Conservation (phyloP, 2,888 invertebrate genomes). For the Dasysyrphus albostriatus region DNA sequence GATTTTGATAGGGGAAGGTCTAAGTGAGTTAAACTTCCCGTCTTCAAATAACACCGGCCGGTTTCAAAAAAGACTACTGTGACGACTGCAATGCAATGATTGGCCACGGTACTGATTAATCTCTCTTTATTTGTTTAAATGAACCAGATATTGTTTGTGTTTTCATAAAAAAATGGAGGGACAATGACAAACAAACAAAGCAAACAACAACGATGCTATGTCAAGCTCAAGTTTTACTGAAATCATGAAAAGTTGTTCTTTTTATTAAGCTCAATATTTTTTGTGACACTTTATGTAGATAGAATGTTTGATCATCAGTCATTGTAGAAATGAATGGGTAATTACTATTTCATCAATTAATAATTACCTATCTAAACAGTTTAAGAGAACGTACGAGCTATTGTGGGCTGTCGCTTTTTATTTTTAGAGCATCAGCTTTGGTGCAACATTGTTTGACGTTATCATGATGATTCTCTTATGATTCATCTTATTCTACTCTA, state of each 20-base stretch:
- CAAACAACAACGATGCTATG: not conserved
- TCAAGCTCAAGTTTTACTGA: conserved; percentile 10
- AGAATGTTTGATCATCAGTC: not conserved
- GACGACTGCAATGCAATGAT: not conserved
- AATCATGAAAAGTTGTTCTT: not conserved
- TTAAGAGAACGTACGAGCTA: too few species aligned
- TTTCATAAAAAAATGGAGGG: not conserved
- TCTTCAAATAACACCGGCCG: conserved; percentile 37
- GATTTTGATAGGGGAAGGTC: conserved; percentile 43
- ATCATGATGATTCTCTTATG: too few species aligned
- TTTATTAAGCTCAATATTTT: not conserved
- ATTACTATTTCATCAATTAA: not conserved
- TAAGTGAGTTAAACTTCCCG: conserved; percentile 49
- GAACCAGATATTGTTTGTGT: not conserved
- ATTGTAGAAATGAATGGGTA: not conserved
- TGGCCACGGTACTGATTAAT: conserved; percentile 35
- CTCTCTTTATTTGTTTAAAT: conserved; percentile 19
- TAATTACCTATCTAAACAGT: not conserved
- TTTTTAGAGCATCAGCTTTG: too few species aligned
- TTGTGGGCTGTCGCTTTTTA: too few species aligned
- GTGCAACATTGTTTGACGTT: too few species aligned
- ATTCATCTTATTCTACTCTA: too few species aligned
- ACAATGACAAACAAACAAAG: not conserved
- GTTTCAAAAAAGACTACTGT: conserved; percentile 21
- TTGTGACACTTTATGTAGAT: not conserved